These are phyloP conservation scores for Sycophila sp. DNA, from an alignment of 1,140 invertebrate species.

Conservation along the genomic window DNA sequence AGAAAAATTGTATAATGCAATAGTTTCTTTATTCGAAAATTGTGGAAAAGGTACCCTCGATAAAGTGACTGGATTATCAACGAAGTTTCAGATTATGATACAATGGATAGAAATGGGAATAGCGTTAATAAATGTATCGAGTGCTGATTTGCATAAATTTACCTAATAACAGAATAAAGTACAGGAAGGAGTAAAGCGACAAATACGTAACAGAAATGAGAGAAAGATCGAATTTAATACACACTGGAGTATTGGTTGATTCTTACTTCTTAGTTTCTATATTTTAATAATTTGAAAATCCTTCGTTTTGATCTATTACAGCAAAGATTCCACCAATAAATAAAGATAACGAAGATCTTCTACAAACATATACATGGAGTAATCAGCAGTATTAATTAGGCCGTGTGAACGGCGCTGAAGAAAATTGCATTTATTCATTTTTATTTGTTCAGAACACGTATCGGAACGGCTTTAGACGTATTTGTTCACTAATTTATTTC, in stretches of 20 bases:
- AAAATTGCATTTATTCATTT: constrained; percentile 1
- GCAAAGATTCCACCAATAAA: constrained; percentile 28
- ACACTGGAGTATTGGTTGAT: not conserved
- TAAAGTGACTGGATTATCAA: not conserved
- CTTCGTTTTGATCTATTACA: constrained; percentile 12
- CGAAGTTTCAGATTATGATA: constrained; percentile 5
- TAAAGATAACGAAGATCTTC: constrained; percentile 25
- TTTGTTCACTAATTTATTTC: constrained; percentile 10
- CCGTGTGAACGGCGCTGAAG: not conserved
- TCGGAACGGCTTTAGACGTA: not conserved
- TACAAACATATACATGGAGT: constrained; percentile 21
- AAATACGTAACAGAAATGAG: constrained; percentile 15
- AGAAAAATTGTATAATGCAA: not conserved
- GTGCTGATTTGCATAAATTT: not conserved
- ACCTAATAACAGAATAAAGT: not conserved
- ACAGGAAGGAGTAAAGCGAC: not conserved
- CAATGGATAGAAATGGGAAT: not conserved
- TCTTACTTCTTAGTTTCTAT: not conserved
- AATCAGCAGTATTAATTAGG: constrained; percentile 21
- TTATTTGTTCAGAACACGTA: not conserved
- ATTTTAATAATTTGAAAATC: not conserved
- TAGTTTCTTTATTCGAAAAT: not conserved
- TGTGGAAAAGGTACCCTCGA: not conserved
- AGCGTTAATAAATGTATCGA: not conserved
- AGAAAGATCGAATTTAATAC: constrained; percentile 2